These are phyloP conservation scores for Apostichopus californicus DNA, from an alignment of 35 echinoderm and acorn worm genomes.

Conservation along the genomic window DNA sequence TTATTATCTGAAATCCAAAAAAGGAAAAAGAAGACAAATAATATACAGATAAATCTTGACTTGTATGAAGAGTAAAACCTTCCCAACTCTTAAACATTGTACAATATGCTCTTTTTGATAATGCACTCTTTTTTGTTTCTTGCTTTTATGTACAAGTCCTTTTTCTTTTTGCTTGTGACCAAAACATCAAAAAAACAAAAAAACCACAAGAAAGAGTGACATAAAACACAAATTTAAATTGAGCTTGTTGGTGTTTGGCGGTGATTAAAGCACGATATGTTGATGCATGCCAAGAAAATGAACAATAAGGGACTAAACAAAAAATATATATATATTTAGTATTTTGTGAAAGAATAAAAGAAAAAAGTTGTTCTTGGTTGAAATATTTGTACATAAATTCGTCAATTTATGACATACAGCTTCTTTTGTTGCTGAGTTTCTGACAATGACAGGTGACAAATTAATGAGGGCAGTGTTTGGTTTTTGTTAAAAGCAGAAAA, in stretches of 20 bases:
- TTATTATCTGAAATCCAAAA: slow-evolving; percentile 46
- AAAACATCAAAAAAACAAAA: background rate
- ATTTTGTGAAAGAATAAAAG: background rate
- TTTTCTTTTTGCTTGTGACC: slow-evolving; percentile 14
- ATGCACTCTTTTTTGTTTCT: slow-evolving; percentile 3
- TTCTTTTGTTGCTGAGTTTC: background rate
- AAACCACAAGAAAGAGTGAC: background rate
- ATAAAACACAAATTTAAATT: background rate
- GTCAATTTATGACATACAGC: background rate
- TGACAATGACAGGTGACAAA: background rate
- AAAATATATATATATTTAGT: background rate
- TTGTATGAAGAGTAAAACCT: slow-evolving; percentile 10
- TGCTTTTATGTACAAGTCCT: slow-evolving; percentile 18
- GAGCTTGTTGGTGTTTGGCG: background rate
- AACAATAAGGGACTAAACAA: background rate
- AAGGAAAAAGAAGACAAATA: background rate
- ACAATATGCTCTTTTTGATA: background rate
- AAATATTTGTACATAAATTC: background rate
- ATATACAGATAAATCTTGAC: slow-evolving; percentile 14
- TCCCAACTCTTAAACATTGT: slow-evolving; percentile 25
- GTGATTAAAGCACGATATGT: background rate
- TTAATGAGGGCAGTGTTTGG: background rate
- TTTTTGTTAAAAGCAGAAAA: background rate
- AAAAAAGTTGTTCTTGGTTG: background rate
- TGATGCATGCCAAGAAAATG: background rate